Conservation (phyloP, 2,888 invertebrate genomes). For the Lepidochrysops patricia region DNA sequence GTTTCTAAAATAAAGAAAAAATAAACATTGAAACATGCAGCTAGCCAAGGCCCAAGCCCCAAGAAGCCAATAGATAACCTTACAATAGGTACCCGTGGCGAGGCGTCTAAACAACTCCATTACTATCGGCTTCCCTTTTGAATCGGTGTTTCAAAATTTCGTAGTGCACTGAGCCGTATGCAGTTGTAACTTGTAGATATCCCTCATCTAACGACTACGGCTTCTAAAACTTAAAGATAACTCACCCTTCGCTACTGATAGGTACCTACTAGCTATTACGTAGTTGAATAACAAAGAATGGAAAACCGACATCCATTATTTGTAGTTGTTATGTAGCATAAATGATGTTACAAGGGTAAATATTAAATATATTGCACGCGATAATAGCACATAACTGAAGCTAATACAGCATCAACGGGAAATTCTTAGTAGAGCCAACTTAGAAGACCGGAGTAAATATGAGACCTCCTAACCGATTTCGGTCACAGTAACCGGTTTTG, state of each 20-base stretch:
- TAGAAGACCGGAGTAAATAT: neutral
- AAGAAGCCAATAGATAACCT: neutral
- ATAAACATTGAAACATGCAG: neutral
- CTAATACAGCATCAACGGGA: neutral
- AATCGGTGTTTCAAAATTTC: too few relatives aligned
- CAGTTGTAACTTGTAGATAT: too few relatives aligned
- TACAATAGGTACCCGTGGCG: too few relatives aligned
- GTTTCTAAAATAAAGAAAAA: neutral
- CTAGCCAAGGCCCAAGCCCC: too few relatives aligned
- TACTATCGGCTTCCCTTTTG: too few relatives aligned
- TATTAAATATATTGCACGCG: too few relatives aligned
- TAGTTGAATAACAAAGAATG: neutral
- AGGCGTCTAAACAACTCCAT: too few relatives aligned
- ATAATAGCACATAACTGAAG: neutral
- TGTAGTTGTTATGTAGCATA: neutral
- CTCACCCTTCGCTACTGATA: too few relatives aligned
- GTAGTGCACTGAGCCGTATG: too few relatives aligned
- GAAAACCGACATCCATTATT: neutral
- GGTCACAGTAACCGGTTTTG: neutral
- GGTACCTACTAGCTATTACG: too few relatives aligned
- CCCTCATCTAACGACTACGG: too few relatives aligned
- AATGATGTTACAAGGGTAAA: conserved; percentile 3
- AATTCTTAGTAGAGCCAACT: neutral
- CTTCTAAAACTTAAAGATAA: too few relatives aligned
- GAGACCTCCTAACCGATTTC: conserved; percentile 1